Conservation (phyloP, 1,140 invertebrate species). For the Megathymus violae region DNA sequence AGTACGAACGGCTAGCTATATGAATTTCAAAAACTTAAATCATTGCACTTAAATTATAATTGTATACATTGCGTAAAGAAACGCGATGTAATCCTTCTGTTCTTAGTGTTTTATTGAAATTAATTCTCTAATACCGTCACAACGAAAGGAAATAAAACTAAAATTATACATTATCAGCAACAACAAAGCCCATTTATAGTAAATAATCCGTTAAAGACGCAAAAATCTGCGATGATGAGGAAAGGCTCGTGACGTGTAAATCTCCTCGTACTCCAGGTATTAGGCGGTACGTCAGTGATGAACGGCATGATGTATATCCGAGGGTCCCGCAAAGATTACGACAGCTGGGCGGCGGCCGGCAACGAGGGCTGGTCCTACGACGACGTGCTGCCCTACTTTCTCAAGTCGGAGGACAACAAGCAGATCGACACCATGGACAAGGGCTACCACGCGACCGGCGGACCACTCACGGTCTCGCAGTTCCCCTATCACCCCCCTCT, state of each 20-base stretch:
- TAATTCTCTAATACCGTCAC: too few species aligned
- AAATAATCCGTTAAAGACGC: too few species aligned
- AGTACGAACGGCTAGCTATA: too few species aligned
- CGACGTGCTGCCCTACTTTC: constrained; percentile 94
- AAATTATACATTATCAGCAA: too few species aligned
- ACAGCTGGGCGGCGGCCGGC: constrained; percentile 94
- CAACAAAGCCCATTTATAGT: too few species aligned
- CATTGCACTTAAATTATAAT: background rate
- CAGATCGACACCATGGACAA: constrained; percentile 86
- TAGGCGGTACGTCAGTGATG: constrained; percentile 96
- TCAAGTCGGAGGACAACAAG: constrained; percentile 93
- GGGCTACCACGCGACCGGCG: constrained; percentile 91
- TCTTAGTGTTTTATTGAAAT: too few species aligned
- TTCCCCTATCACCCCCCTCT: constrained; percentile 94
- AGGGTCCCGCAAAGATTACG: constrained; percentile 95
- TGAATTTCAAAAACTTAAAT: too few species aligned
- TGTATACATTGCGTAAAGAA: too few species aligned
- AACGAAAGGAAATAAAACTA: too few species aligned
- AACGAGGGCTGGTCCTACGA: constrained; percentile 96
- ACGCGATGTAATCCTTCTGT: too few species aligned
- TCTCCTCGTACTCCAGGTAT: constrained; percentile 82
- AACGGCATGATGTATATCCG: constrained; percentile 99
- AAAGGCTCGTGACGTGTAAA: background rate
- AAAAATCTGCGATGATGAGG: too few species aligned
- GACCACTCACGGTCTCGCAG: constrained; percentile 90